Conservation (phyloP, 2,888 invertebrate species). For the Eilema sororculum region DNA sequence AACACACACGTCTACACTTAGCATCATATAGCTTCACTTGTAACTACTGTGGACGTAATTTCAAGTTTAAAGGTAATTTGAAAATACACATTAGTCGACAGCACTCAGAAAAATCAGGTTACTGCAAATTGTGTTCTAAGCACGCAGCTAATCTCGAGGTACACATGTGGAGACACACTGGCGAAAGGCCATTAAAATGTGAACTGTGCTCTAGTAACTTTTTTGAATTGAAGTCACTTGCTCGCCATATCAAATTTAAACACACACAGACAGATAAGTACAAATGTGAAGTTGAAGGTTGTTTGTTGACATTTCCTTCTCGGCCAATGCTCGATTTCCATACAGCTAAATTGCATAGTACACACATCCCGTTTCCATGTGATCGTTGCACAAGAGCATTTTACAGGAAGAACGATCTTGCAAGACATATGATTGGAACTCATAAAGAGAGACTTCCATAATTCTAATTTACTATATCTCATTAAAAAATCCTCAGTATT, state of each 20-base stretch:
- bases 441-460: conserved; percentile 70
- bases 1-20: conserved; percentile 77
- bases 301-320: conserved; percentile 70
- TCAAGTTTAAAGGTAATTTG: conserved; percentile 81
- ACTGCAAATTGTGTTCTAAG: conserved; percentile 82
- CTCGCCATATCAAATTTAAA: conserved; percentile 74
- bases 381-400: conserved; percentile 75
- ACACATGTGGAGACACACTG: conserved; percentile 86
- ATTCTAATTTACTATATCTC: not conserved
- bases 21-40: conserved; percentile 71
- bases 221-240: conserved; percentile 67
- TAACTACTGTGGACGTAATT: conserved; percentile 76
- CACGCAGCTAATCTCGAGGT: conserved; percentile 84
- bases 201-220: conserved; percentile 74
- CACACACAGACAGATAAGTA: conserved; percentile 73
- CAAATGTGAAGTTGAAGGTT: conserved; percentile 70
- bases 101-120: conserved; percentile 85
- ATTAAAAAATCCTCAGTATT: not conserved
- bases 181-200: conserved; percentile 78
- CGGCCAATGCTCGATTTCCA: conserved; percentile 76
- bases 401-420: conserved; percentile 78
- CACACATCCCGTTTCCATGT: conserved; percentile 71
- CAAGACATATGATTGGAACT: conserved; percentile 74
- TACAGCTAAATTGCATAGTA: conserved; percentile 71
- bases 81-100: conserved; percentile 82